These are phyloP conservation scores for Anolis carolinensis DNA, from an alignment of 2,113 vertebrate species.

Conservation along the genomic window DNA sequence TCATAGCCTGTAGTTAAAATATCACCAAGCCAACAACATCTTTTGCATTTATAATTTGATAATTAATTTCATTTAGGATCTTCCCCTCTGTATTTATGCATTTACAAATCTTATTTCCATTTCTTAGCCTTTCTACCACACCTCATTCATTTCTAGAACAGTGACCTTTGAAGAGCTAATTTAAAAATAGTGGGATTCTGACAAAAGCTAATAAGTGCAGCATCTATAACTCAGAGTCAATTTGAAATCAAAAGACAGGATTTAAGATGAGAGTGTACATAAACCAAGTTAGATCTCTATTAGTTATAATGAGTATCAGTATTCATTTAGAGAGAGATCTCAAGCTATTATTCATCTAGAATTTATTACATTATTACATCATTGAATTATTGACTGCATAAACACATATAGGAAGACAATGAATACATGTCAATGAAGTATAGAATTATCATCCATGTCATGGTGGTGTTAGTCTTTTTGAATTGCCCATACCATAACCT, in stretches of 20 bases:
- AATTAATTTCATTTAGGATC: conserved; percentile 21
- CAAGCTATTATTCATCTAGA: fast-evolving
- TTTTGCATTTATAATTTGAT: conserved; percentile 37
- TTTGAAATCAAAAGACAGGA: neutral
- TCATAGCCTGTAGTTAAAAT: neutral
- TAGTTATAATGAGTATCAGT: neutral
- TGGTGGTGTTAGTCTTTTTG: neutral
- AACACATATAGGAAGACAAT: fast-evolving
- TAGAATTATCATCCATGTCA: neutral
- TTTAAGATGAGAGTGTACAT: conserved; percentile 5
- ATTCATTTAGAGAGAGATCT: neutral
- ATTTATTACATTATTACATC: neutral
- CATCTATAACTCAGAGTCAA: neutral
- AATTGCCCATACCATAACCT: neutral
- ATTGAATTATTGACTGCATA: neutral
- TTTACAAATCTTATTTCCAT: neutral
- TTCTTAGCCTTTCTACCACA: neutral
- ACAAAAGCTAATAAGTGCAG: conserved; percentile 7
- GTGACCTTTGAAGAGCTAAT: neutral
- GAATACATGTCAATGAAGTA: neutral
- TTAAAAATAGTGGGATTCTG: neutral
- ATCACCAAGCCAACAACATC: neutral
- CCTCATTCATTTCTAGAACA: conserved; percentile 19
- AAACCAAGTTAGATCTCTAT: neutral
- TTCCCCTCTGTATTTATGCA: neutral